These are phyloP conservation scores for Polydrusus cervinus DNA, from an alignment of 2,888 invertebrate species.

Conservation along the genomic window DNA sequence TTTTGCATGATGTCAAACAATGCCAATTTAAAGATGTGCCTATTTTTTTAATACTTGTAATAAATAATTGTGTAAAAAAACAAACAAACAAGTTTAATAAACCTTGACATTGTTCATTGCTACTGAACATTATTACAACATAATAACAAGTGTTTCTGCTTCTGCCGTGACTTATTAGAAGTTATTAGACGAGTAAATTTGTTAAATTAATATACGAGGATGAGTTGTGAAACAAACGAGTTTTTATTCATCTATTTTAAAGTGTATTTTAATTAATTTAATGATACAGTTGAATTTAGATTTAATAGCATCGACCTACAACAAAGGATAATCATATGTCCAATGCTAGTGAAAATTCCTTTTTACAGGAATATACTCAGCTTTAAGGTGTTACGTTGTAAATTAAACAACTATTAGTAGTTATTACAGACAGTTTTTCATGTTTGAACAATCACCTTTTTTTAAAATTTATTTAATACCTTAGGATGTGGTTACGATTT, in stretches of 20 bases:
- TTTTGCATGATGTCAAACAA: neutral
- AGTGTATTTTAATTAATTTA: constrained; percentile 2
- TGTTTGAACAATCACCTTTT: no score
- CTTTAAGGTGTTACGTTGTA: no score
- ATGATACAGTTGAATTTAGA: constrained; percentile 1
- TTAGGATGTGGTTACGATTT: no score
- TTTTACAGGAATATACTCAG: no score
- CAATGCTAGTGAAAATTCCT: no score
- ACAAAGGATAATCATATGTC: no score
- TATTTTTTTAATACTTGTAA: neutral
- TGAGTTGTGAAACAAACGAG: constrained; percentile 3
- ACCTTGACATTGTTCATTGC: constrained; percentile 34
- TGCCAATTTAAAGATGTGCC: constrained; percentile 1
- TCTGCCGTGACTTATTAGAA: constrained; percentile 20
- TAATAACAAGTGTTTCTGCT: constrained; percentile 10
- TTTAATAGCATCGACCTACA: neutral
- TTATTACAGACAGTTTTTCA: no score
- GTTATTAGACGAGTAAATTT: constrained; percentile 12
- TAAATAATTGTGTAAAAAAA: neutral
- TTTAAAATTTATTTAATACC: no score
- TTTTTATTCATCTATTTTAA: neutral
- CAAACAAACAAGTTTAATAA: neutral
- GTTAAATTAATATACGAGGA: constrained; percentile 5
- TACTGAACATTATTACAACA: constrained; percentile 18
- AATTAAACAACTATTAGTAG: no score